Evolutionary conservation across 2,797 vertebrate genomes (phyloP).

Genomic region (Melanotaenia boesemani): DNA sequence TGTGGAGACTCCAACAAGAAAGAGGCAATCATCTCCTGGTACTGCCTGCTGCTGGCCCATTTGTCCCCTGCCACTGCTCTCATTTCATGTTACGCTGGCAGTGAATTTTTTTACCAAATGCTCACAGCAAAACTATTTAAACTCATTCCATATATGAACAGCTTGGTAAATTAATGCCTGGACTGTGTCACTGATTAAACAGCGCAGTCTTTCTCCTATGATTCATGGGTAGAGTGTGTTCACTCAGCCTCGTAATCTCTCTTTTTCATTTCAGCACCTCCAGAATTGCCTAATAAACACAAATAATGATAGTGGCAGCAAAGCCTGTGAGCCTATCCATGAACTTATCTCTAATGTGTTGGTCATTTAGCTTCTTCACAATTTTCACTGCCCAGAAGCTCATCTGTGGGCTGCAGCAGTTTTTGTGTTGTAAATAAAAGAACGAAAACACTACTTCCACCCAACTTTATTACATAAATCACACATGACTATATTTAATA

Average conservation of each 20-base stretch:
- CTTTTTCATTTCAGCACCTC: slow-evolving; percentile 78
- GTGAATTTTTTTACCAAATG: slow-evolving; percentile 54
- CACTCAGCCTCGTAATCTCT: slow-evolving; percentile 77
- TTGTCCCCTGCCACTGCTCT: slow-evolving; percentile 50
- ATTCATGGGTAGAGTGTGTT: slow-evolving; percentile 68
- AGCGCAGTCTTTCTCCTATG: slow-evolving; percentile 61
- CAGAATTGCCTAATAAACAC: slow-evolving; percentile 78
- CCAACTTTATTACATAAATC: slow-evolving; percentile 67
- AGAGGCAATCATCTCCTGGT: no score
- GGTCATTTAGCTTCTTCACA: slow-evolving; percentile 72
- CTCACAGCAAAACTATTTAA: slow-evolving; percentile 72
- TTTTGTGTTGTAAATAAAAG: not conserved
- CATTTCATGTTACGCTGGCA: slow-evolving; percentile 55
- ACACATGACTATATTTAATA: slow-evolving; percentile 66
- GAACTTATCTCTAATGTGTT: slow-evolving; percentile 53
- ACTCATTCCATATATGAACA: slow-evolving; percentile 64
- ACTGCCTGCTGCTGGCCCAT: not conserved
- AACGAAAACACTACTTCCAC: not conserved
- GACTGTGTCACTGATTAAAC: slow-evolving; percentile 75
- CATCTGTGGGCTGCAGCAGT: slow-evolving; percentile 26
- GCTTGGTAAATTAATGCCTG: slow-evolving; percentile 71
- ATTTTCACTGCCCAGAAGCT: slow-evolving; percentile 56
- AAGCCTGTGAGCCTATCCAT: slow-evolving; percentile 52
- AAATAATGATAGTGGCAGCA: slow-evolving; percentile 74
- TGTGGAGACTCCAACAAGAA: slow-evolving; percentile 17